A percentile compares a stretch with the other conserved stretches of the same genome.
These are phyloP conservation scores for Heliconius charithonia DNA, from an alignment of 2,888 invertebrate species.

Conservation along the genomic window DNA sequence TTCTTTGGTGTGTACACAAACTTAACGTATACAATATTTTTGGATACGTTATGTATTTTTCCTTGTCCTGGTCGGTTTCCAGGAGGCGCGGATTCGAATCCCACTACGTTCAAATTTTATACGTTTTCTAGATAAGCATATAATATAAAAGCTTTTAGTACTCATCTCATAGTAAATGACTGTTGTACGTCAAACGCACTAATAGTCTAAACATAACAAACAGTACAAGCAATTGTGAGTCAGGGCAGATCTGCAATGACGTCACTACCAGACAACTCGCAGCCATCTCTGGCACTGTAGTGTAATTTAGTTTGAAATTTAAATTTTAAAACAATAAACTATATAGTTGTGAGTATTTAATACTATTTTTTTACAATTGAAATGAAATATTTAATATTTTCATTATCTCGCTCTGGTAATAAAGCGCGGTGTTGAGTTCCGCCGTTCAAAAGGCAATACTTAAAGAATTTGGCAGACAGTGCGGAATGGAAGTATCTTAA, in stretches of 20 bases:
- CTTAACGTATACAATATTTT: too few species aligned
- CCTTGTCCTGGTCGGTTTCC: too few species aligned
- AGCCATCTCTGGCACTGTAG: not conserved
- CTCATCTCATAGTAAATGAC: constrained; percentile 10
- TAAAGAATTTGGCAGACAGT: not conserved
- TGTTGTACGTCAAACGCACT: constrained; percentile 2
- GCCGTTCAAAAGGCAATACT: not conserved
- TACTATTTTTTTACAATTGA: too few species aligned
- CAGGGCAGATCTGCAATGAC: constrained; percentile 40
- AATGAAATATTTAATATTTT: too few species aligned
- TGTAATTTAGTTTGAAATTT: not conserved
- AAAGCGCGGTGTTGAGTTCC: not conserved
- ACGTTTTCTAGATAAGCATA: too few species aligned
- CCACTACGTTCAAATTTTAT: too few species aligned
- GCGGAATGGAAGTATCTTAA: too few species aligned
- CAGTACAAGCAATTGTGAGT: constrained; percentile 28
- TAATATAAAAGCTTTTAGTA: not conserved
- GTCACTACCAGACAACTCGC: constrained; percentile 18
- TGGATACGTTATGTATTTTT: too few species aligned
- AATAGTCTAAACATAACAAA: constrained; percentile 2
- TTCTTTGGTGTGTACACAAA: too few species aligned
- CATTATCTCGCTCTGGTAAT: accelerated
- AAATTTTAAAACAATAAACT: too few species aligned
- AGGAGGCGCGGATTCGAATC: too few species aligned
- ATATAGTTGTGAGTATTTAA: too few species aligned